Evolutionary conservation across 2,113 vertebrate genomes (phyloP).

Genomic region (Silurus asotus): DNA sequence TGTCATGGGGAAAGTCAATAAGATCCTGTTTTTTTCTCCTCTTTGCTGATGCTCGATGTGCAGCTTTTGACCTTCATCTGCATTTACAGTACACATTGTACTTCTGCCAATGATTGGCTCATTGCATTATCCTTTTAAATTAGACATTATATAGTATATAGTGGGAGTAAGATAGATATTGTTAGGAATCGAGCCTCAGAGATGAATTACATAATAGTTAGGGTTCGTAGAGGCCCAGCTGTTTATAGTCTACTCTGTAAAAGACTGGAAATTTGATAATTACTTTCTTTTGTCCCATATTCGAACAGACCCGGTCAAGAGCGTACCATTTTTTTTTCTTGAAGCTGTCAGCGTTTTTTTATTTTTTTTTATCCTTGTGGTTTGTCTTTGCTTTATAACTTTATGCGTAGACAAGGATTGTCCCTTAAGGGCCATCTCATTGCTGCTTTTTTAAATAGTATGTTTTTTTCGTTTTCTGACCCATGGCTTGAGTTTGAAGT

Average conservation of each 20-base stretch:
- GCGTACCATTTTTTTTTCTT: not conserved
- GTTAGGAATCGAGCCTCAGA: not conserved
- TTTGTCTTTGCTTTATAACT: not conserved
- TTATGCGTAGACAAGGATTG: not conserved
- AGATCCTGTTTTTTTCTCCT: not conserved
- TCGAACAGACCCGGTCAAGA: not conserved
- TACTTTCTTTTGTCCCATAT: not conserved
- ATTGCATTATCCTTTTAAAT: not conserved
- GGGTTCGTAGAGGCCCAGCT: not conserved
- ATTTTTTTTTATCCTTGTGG: not conserved
- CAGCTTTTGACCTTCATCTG: not conserved
- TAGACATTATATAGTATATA: not conserved
- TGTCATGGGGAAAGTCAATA: not conserved
- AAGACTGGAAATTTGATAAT: not conserved
- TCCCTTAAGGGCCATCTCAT: not conserved
- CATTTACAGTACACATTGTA: not conserved
- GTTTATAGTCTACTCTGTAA: slow-evolving; percentile 6
- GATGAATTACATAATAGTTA: not conserved
- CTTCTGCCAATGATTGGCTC: not conserved
- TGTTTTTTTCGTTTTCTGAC: not conserved
- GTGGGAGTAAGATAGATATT: not conserved
- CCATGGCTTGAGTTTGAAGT: not conserved
- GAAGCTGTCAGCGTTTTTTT: not conserved
- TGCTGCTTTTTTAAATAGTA: not conserved
- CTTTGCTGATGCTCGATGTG: not conserved